Evolutionary conservation across 2,888 invertebrate genomes (phyloP).

Genomic region (Fissipunctia ypsillon): DNA sequence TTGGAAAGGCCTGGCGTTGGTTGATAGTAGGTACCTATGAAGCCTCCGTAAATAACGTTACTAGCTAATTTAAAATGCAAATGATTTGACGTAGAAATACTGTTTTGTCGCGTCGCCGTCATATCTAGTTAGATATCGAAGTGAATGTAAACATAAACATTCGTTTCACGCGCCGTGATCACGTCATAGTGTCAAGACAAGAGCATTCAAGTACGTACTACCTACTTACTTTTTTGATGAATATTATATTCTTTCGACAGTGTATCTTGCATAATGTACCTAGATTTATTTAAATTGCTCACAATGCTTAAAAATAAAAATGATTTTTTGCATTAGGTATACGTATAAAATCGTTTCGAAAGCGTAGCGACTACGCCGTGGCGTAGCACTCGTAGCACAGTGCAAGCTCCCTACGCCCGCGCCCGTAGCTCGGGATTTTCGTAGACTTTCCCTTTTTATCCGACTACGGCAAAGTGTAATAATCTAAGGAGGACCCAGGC

Average conservation of each 20-base stretch:
- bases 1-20: too few species aligned
- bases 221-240: not conserved
- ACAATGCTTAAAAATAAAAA: not conserved
- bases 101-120: not conserved
- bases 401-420: not conserved
- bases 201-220: not conserved
- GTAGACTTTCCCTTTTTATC: constrained; percentile 14
- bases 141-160: constrained; percentile 7
- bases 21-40: too few species aligned
- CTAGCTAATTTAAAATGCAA: constrained; percentile 13
- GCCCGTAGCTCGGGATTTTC: constrained; percentile 17
- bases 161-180: not conserved
- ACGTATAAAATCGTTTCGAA: not conserved
- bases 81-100: not conserved
- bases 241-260: not conserved
- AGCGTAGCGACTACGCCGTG: constrained; percentile 27
- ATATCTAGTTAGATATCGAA: constrained; percentile 14
- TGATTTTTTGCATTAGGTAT: too few species aligned
- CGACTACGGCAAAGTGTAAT: not conserved
- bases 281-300: not conserved
- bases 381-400: constrained; percentile 40
- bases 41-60: constrained; percentile 1
- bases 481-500: not conserved
- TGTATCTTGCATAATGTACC: not conserved
- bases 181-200: constrained; percentile 9